These are phyloP conservation scores for Heliconius eleuchia DNA, from an alignment of 1,140 invertebrate genomes.

Conservation along the genomic window DNA sequence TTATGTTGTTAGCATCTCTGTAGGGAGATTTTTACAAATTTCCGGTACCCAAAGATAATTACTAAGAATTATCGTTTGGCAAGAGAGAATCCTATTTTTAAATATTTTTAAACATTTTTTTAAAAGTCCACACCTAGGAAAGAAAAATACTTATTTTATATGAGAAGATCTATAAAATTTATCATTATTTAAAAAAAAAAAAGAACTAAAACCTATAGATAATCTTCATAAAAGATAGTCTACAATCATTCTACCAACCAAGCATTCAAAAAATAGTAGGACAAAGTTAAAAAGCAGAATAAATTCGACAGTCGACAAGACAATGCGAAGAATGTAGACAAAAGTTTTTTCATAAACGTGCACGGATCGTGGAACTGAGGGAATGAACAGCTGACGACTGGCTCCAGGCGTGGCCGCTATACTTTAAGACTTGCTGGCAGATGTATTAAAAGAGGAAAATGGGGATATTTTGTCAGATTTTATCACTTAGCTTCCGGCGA, in stretches of 20 bases:
- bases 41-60: too few species aligned
- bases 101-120: too few species aligned
- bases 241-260: neutral
- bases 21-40: too few species aligned
- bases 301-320: conserved; percentile 64
- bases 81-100: too few species aligned
- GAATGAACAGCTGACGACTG: conserved; percentile 68
- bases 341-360: conserved; percentile 80
- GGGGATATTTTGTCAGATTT: conserved; percentile 72
- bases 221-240: neutral
- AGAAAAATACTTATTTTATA: too few species aligned
- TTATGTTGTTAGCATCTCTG: too few species aligned
- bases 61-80: too few species aligned
- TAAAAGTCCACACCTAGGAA: too few species aligned
- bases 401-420: conserved; percentile 53
- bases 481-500: conserved; percentile 63
- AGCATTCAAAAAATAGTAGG: conserved; percentile 44
- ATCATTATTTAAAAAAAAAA: too few species aligned
- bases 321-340: conserved; percentile 71
- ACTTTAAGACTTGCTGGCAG: conserved; percentile 67
- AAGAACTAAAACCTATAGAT: neutral
- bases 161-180: too few species aligned
- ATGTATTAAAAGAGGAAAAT: conserved; percentile 76
- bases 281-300: conserved; percentile 58
- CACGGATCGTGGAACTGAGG: conserved; percentile 53